A percentile compares a stretch with the other conserved stretches of the same genome.
These are phyloP conservation scores for Agrochola circellaris DNA, from an alignment of 2,888 invertebrate genomes.

Conservation along the genomic window DNA sequence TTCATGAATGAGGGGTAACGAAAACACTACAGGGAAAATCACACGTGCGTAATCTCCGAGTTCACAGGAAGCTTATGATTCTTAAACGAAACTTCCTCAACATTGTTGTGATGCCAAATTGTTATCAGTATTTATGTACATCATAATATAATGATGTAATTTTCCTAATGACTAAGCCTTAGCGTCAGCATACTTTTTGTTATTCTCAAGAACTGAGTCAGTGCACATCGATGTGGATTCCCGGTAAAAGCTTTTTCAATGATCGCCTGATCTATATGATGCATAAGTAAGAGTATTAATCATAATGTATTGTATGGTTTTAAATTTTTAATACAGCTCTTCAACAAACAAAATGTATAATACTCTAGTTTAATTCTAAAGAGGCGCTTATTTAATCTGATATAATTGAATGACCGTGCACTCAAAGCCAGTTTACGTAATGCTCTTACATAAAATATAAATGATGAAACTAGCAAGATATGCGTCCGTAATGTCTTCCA, in stretches of 20 bases:
- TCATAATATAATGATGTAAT: slow-evolving; percentile 60
- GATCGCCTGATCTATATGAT: slow-evolving; percentile 61
- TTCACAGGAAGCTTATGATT: slow-evolving; percentile 57
- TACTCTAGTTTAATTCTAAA: slow-evolving; percentile 42
- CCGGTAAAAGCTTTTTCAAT: slow-evolving; percentile 70
- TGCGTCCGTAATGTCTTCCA: slow-evolving; percentile 79
- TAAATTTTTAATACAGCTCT: not conserved
- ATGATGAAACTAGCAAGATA: slow-evolving; percentile 83
- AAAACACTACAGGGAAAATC: slow-evolving; percentile 52
- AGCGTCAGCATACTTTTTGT: slow-evolving; percentile 62
- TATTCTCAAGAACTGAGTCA: slow-evolving; percentile 79
- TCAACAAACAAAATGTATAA: slow-evolving; percentile 33
- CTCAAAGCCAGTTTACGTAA: slow-evolving; percentile 82
- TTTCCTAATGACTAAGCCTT: slow-evolving; percentile 62
- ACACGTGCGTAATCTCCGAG: slow-evolving; percentile 38
- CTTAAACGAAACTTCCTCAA: slow-evolving; percentile 46
- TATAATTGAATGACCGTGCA: slow-evolving; percentile 76
- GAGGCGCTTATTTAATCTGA: slow-evolving; percentile 52
- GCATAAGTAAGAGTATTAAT: slow-evolving; percentile 46
- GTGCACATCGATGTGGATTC: slow-evolving; percentile 69
- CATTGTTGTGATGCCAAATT: slow-evolving; percentile 50
- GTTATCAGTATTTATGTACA: slow-evolving; percentile 64
- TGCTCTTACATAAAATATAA: slow-evolving; percentile 81
- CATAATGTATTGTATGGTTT: slow-evolving; percentile 30
- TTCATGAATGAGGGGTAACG: slow-evolving; percentile 48